Evolutionary conservation across 2,888 invertebrate species (phyloP).

Genomic region (Tenthredo notha): DNA sequence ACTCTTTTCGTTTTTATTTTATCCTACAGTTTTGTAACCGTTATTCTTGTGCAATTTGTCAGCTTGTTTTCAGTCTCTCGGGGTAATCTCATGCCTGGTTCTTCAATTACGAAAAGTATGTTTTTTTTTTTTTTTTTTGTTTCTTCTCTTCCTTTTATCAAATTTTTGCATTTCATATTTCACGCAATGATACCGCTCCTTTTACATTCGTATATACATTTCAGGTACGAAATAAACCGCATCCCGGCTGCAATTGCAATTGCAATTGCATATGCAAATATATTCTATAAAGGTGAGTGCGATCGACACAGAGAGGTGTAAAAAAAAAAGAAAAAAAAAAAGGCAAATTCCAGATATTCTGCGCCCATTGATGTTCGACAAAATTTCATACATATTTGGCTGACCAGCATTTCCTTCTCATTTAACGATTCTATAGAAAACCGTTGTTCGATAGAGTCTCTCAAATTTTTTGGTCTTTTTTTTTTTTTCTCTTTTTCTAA

Average conservation of each 20-base stretch:
- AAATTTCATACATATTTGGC: not conserved
- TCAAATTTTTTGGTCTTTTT: not conserved
- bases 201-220: not conserved
- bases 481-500: not conserved
- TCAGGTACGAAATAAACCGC: not conserved
- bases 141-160: not conserved
- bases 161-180: not conserved
- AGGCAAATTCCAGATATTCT: not conserved
- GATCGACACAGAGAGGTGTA: not conserved
- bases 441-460: not conserved
- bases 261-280: not conserved
- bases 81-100: not conserved
- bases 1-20: constrained; percentile 34
- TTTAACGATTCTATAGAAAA: not conserved
- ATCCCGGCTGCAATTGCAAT: not conserved
- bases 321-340: too few species aligned
- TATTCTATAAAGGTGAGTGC: not conserved
- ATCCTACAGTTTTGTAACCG: too few species aligned
- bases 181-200: not conserved
- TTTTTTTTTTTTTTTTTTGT: not conserved
- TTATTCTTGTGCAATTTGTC: constrained; percentile 22
- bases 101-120: not conserved
- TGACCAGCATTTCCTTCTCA: not conserved
- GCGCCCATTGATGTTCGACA: too few species aligned
- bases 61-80: constrained; percentile 3